These are phyloP conservation scores for Carettochelys insculpta DNA, from an alignment of 2,113 vertebrate species.

Conservation along the genomic window DNA sequence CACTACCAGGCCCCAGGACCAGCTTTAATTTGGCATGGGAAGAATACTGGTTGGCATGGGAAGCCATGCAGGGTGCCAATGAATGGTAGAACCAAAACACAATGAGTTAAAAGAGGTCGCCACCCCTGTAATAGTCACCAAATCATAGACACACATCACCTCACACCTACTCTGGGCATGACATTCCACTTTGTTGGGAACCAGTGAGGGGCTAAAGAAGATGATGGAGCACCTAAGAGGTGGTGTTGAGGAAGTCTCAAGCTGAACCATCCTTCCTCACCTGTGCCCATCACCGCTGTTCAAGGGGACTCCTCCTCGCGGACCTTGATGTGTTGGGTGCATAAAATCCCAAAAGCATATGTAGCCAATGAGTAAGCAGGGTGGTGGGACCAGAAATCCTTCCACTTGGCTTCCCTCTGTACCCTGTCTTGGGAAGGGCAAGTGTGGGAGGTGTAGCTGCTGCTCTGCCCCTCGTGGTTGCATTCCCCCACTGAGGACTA, in stretches of 20 bases:
- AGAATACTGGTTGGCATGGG: background rate
- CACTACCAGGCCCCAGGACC: background rate
- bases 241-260: background rate
- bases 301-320: too few relatives aligned
- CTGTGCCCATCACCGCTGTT: too few relatives aligned
- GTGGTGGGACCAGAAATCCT: background rate
- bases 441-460: too few relatives aligned
- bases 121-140: background rate
- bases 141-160: too few relatives aligned
- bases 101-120: background rate
- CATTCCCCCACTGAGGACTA: too few relatives aligned
- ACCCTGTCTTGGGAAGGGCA: background rate
- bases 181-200: conserved; percentile 6
- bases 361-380: too few relatives aligned
- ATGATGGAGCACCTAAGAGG: background rate
- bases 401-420: background rate
- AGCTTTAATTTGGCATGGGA: background rate
- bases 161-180: background rate
- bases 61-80: background rate
- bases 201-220: background rate
- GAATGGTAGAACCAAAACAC: conserved; percentile 9
- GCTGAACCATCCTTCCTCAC: too few relatives aligned
- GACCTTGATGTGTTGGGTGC: too few relatives aligned
- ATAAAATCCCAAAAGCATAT: too few relatives aligned
- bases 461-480: too few relatives aligned